Evolutionary conservation across 2,113 vertebrate genomes (phyloP).

Genomic region (Petrocephalus microphthalmus): DNA sequence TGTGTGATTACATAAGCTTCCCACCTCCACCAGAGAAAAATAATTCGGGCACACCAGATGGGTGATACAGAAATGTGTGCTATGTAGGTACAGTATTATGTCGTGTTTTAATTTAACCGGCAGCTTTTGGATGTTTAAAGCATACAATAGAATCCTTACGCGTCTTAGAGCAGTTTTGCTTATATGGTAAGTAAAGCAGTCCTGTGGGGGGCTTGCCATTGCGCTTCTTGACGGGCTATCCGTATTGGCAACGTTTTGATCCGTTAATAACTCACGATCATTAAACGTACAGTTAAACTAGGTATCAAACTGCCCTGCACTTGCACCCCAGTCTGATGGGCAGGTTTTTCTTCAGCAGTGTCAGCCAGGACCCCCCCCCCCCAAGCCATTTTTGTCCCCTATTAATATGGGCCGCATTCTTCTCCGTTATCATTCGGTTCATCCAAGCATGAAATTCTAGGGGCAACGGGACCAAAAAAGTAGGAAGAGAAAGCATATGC

Average conservation of each 20-base stretch:
- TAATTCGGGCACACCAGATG: not conserved
- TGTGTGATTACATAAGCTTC: not conserved
- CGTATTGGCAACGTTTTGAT: not conserved
- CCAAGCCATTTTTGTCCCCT: not conserved
- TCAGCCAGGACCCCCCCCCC: not conserved
- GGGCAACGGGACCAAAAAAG: not conserved
- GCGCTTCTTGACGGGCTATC: not conserved
- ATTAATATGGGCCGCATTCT: not conserved
- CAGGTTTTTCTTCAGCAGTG: not conserved
- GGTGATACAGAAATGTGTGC: not conserved
- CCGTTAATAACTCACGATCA: not conserved
- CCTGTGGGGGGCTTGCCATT: not conserved
- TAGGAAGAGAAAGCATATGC: not conserved
- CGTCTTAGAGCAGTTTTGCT: not conserved
- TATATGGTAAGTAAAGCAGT: not conserved
- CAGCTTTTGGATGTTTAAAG: not conserved
- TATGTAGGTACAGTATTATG: not conserved
- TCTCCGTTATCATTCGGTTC: not conserved
- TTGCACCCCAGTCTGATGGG: not conserved
- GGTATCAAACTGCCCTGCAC: not conserved
- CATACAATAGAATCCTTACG: not conserved
- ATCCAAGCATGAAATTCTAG: not conserved
- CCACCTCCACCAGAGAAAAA: not conserved
- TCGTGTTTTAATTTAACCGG: not conserved
- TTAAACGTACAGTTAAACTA: not conserved